Evolutionary conservation across 2,113 vertebrate genomes (phyloP), one percentile per base, ranked within the genome.

Genomic region (Orthonyx spaldingii): DNA sequence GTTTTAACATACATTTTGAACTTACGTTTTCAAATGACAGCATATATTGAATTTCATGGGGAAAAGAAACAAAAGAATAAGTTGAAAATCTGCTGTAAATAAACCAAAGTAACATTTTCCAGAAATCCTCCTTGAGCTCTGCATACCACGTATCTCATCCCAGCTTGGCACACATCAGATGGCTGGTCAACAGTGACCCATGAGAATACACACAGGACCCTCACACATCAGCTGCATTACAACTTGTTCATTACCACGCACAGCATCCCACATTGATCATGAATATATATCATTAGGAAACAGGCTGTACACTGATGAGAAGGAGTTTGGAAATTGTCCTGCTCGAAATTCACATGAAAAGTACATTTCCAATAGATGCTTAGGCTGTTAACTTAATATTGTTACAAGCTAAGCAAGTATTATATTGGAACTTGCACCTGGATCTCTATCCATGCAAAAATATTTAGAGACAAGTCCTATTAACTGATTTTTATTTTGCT

Each of bases 191-290:
- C 59, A 81, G 76, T 30, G 64, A 84, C 88, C 94, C 94, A 82
- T 47, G 96, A 92, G 96, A 95, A 96, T 93, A 97, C 49, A 47
- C 72, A 72, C 77, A 75, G 85, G 89, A 79, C 75, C 84, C 94
- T 96, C 80, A 90, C 85, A 94, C 92, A 92, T 94, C 85, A 96
- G 93, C 91, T 95, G 91, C 90, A 95, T 94, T 90, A 90, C 89
- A 94, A 94, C 94, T 89, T 95, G 89, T 94, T 94, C 96, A 97
- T 94, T 95, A 97, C 90, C 94, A 90, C 78, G 18, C 92, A 92
- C 92, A 96, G 95, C 94, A 96, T 95, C 93, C 83, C 79, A 52
- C 90, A 94, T 84, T 96, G 93, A 95, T 96, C 90, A 92, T 95
- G 94, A 96, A 96, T 95, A 94, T 89, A 92, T 96, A 94, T 93